Base-by-base conservation (phyloP, 2,888 invertebrate genomes). In the Eumerus sabulonum region DNA sequence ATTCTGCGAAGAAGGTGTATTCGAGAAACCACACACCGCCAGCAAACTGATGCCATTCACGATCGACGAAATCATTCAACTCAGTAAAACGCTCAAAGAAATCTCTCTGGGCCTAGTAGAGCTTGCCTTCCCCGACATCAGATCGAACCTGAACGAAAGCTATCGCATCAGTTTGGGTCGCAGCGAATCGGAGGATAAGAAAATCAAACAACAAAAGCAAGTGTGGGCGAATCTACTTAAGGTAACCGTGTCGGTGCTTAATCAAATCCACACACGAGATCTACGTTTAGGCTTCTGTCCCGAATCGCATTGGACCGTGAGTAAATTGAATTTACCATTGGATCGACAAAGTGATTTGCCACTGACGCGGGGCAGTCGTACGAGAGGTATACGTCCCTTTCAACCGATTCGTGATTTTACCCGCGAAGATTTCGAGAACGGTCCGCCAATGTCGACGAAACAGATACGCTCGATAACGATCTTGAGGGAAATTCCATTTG, bases 401-500 rank as follows among this genome's bases (percentile, higher is more conserved):
- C 90, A 91, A 82, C 91, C 90, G 0, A 87, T 91, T 5, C 88
- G 91, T 0, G 90, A 89, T 35, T 91, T 92, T 53, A 91, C 91
- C 0, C 88, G 91, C 1, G 91, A 91, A 82, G 92, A 92, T 79
- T 87, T 91, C 44, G 95, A 95, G 83, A 94, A 95, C 56, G 93
- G 94, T 0, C 96, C 96, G 0, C 96, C 96, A 0, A 89, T 97
- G 82, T 95, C 97, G 0, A 95, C 95, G 5, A 95, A 94, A 82
- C 98, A 98, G 88, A 92, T 96, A 40, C 92, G 98, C 66, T 95
- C 96, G 1, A 91, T 97, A 48, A 96, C 96, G 0, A 93, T 99
- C 74, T 90, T 99, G 14, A 93, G 95, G 70, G 96, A 98, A 88
- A 93, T 99, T 77, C 99, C 99, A 0, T 99, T 99, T 89, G 94